Base-by-base conservation (phyloP, 2,888 invertebrate genomes). In the Corythucha ciliata region DNA sequence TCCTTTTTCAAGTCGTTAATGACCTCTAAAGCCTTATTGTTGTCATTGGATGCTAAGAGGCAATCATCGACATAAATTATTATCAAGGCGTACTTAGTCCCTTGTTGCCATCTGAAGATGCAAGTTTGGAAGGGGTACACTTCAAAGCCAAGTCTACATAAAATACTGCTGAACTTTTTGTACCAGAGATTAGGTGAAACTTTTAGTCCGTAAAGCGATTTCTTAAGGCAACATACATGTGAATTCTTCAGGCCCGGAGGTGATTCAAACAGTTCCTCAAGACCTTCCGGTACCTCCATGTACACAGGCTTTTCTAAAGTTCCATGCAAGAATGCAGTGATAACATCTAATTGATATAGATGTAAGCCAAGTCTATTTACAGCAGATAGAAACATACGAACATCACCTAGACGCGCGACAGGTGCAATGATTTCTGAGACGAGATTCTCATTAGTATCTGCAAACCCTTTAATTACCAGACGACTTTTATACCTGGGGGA, bases 201-300 rank as follows among this genome's bases (percentile, higher is more conserved):
- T 18, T 42, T 42, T 16, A 42, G 27, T 42, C 48, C 48, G 25
- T 49, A 49, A 21, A 49, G 32, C 12, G 49, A 49, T 26, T 26
- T 40, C 25, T 49, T 39, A 8, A 41, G 41, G 22, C 41, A 20
- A 24, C 49, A 41, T n/a, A 49, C 41, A 40, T 49, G 27, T 24
- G 26, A 26, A 12, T 49, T 42, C 14, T 8, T 42, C 42, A 42
- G 14, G n/a, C 20, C 12, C 8, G 21, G 7, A 4, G 14, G 27
- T 4, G 16, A 8, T 21, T 21, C 40, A 18, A 24, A 21, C 18
- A 25, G 18, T 16, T 48, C 37, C 24, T 20, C 48, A 21, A 48
- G 27, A 6, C 48, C 48, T 5, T 37, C 39, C 4, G 48, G 40
- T 12, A 40, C 36, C 27, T 40, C 6, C 41, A 41, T 48, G 29